Evolutionary conservation across 2,797 vertebrate species (phyloP).

Genomic region (Paguma larvata): DNA sequence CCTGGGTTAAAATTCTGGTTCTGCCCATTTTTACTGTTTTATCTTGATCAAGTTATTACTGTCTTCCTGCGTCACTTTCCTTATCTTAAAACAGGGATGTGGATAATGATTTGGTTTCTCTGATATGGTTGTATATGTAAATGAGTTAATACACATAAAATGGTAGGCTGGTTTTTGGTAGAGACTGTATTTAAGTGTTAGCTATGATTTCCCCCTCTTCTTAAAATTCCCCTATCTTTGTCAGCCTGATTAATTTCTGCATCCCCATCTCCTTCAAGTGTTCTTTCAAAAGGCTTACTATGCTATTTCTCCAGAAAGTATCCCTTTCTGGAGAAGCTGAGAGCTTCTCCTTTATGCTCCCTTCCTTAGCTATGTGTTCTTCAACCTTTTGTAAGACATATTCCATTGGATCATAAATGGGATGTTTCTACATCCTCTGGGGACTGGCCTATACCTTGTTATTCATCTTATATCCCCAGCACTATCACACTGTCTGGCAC

Average conservation of each 20-base stretch:
- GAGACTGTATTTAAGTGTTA: neutral
- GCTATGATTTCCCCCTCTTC: neutral
- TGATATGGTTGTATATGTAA: neutral
- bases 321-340: neutral
- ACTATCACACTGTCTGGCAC: neutral
- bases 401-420: neutral
- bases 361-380: neutral
- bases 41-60: neutral
- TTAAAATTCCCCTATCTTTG: slow-evolving; percentile 12
- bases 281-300: neutral
- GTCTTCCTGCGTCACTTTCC: neutral
- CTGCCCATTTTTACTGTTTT: neutral
- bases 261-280: neutral
- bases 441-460: neutral
- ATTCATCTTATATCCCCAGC: neutral
- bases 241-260: slow-evolving; percentile 2
- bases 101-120: neutral
- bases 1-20: neutral
- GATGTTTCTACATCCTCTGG: neutral
- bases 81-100: neutral
- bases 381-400: neutral
- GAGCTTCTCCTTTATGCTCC: neutral
- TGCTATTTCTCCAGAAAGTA: neutral
- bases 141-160: neutral
- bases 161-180: neutral